Evolutionary conservation across 1,140 invertebrate species (phyloP).

Genomic region (Drosophila melanica): DNA sequence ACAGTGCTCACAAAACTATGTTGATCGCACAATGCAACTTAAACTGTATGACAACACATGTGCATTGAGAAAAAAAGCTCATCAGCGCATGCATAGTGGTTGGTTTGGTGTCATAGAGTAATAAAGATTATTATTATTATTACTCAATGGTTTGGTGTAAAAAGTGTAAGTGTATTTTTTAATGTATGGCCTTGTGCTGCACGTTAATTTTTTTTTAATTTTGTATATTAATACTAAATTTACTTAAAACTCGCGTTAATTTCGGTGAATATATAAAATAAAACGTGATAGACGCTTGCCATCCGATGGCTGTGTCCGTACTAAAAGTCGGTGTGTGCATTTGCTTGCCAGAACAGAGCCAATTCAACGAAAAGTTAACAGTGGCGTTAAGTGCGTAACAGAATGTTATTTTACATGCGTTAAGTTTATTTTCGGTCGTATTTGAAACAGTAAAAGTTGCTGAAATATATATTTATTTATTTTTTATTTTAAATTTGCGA

Average conservation of each 20-base stretch:
- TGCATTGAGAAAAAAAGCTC: neutral
- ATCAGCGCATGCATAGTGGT: too few relatives aligned
- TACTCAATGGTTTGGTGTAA: too few relatives aligned
- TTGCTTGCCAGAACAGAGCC: neutral
- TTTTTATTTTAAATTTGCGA: neutral
- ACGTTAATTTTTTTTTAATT: neutral
- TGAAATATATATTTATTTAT: too few relatives aligned
- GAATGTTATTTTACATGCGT: constrained; percentile 2
- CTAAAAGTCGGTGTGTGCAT: constrained; percentile 17
- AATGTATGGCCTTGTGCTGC: neutral
- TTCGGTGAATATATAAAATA: neutral
- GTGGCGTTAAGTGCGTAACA: constrained; percentile 1
- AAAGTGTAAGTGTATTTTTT: neutral
- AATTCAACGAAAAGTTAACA: constrained; percentile 4
- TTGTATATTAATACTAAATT: neutral
- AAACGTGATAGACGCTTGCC: neutral
- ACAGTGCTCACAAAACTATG: constrained; percentile 12
- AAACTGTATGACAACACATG: neutral
- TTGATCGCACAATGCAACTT: constrained; percentile 6
- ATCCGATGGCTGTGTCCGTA: neutral
- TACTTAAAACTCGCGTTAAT: neutral
- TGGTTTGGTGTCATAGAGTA: too few relatives aligned
- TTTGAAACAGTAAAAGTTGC: neutral
- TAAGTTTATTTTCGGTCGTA: neutral
- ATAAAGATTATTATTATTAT: too few relatives aligned